Evolutionary conservation across 2,888 invertebrate genomes (phyloP).

Genomic region (Branchipolynoe longqiensis): DNA sequence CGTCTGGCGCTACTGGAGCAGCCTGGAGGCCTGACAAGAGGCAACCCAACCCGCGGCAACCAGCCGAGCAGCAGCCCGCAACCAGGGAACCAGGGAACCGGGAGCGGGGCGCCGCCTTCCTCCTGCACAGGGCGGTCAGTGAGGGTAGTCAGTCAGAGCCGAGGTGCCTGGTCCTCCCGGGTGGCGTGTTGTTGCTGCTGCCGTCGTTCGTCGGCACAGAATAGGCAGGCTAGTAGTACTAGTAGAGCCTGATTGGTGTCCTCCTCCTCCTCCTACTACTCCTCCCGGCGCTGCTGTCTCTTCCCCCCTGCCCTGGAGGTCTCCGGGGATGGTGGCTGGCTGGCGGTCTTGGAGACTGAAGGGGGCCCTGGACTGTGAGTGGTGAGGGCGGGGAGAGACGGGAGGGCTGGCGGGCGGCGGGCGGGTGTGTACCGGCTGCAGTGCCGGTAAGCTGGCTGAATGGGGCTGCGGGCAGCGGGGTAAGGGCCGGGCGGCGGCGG

Average conservation of each 20-base stretch:
- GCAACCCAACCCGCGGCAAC: too few relatives aligned
- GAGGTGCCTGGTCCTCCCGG: too few relatives aligned
- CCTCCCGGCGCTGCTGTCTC: neutral
- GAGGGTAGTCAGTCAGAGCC: too few relatives aligned
- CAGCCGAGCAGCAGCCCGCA: neutral
- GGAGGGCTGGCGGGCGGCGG: neutral
- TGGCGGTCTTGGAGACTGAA: too few relatives aligned
- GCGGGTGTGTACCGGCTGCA: too few relatives aligned
- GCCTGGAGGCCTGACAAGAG: too few relatives aligned
- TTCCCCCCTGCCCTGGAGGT: neutral
- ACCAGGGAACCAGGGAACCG: neutral
- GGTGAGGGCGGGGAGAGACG: neutral
- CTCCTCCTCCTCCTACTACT: too few relatives aligned
- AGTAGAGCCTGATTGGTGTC: neutral
- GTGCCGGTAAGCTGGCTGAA: too few relatives aligned
- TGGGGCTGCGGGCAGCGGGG: neutral
- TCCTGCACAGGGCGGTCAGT: neutral
- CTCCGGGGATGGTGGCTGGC: neutral
- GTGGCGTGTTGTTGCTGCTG: too few relatives aligned
- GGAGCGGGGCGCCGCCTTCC: neutral
- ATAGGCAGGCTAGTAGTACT: neutral
- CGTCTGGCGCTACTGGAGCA: slow-evolving; percentile 1
- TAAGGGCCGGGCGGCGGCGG: neutral
- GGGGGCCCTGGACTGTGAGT: too few relatives aligned
- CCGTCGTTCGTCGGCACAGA: too few relatives aligned